These are phyloP conservation scores for Erpetoichthys calabaricus DNA, from an alignment of 2,797 vertebrate genomes.

Conservation along the genomic window DNA sequence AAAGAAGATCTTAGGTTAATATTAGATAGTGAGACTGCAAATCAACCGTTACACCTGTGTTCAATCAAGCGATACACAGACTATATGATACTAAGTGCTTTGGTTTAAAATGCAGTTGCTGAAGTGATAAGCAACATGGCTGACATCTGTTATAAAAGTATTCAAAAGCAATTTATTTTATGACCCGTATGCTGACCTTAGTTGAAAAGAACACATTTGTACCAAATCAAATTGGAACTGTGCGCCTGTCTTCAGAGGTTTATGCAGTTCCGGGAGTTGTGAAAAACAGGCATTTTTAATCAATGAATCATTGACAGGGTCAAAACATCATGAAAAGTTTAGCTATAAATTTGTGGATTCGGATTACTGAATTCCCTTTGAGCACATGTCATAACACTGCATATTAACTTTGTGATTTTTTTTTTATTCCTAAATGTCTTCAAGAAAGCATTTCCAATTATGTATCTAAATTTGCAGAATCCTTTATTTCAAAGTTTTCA, in stretches of 20 bases:
- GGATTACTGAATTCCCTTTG: slow-evolving; percentile 10
- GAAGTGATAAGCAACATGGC: slow-evolving; percentile 68
- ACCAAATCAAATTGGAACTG: slow-evolving; percentile 37
- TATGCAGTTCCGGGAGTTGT: slow-evolving; percentile 15
- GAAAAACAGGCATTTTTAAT: slow-evolving; percentile 16
- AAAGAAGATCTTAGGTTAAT: slow-evolving; percentile 84
- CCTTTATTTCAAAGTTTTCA: too few relatives aligned
- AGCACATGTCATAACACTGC: neutral
- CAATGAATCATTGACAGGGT: slow-evolving; percentile 23
- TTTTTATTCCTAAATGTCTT: neutral
- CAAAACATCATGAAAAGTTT: slow-evolving; percentile 16
- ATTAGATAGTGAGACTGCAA: slow-evolving; percentile 71
- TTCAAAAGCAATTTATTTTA: slow-evolving; percentile 67
- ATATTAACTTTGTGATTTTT: slow-evolving; percentile 1
- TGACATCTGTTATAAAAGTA: slow-evolving; percentile 56
- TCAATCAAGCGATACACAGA: slow-evolving; percentile 54
- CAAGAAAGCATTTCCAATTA: too few relatives aligned
- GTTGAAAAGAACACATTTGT: slow-evolving; percentile 42
- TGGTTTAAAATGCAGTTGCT: slow-evolving; percentile 52
- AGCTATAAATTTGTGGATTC: slow-evolving; percentile 19
- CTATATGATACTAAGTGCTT: slow-evolving; percentile 40
- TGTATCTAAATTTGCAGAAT: too few relatives aligned
- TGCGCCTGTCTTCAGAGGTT: slow-evolving; percentile 14
- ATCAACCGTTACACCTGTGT: slow-evolving; percentile 81
- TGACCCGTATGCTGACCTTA: slow-evolving; percentile 44